Evolutionary conservation across 1,140 invertebrate species (phyloP).

Genomic region (Ostrea denselamellosa): DNA sequence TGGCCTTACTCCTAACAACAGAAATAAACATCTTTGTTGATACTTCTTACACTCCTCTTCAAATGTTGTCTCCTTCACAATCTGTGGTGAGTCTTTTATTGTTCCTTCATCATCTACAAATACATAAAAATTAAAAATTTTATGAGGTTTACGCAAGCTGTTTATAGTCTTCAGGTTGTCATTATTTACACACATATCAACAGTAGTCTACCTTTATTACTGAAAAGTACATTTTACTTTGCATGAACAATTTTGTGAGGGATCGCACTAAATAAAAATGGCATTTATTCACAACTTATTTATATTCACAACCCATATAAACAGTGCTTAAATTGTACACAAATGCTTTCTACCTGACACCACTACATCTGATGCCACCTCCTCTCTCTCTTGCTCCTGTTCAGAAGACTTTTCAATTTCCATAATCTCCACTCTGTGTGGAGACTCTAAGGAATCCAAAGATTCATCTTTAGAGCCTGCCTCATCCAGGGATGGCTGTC

Average conservation of each 20-base stretch:
- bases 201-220: too few species aligned
- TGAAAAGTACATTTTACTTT: too few species aligned
- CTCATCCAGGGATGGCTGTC: background rate
- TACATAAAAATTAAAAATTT: background rate
- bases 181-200: too few species aligned
- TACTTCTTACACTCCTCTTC: slow-evolving; percentile 74
- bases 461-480: background rate
- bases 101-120: slow-evolving; percentile 60
- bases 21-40: slow-evolving; percentile 77
- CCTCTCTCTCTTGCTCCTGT: slow-evolving; percentile 38
- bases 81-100: slow-evolving; percentile 56
- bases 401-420: slow-evolving; percentile 38
- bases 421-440: slow-evolving; percentile 24
- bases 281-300: too few species aligned
- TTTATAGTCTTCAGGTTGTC: too few species aligned
- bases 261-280: too few species aligned
- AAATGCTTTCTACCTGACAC: slow-evolving; percentile 30
- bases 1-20: slow-evolving; percentile 76
- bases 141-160: background rate
- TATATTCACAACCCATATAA: too few species aligned
- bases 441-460: background rate
- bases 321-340: background rate
- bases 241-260: too few species aligned
- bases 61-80: slow-evolving; percentile 66
- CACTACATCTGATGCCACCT: slow-evolving; percentile 15